Base-by-base conservation (phyloP, 2,113 vertebrate genomes). In the Scolopax mira region DNA sequence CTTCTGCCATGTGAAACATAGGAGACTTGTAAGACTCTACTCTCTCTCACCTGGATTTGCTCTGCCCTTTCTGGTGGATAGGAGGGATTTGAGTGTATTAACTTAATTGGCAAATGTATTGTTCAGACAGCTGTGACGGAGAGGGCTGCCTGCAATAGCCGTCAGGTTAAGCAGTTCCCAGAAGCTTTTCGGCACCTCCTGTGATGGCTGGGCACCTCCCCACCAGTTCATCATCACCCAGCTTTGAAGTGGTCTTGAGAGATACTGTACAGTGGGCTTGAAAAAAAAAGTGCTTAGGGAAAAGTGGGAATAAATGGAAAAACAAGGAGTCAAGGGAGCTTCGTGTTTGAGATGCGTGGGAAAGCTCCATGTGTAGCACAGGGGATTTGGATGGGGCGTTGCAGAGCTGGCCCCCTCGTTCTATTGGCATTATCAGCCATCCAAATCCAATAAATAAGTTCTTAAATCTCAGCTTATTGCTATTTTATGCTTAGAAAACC, bases 21-120 rank as follows among this genome's bases (percentile, higher is more conserved):
- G 79, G 61, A 94, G 72, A 39, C 83, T 90, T 92, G 72, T 91
- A 94, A 93, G 66, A 49, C 81, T 91, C 77, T 75, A 14, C 42
- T 75, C 75, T 77, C 83, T 84, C 70, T 96, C 89, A 95, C 95
- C 91, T 97, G 95, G 95, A 89, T 96, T 96, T 97, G 73, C 88
- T 92, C 89, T 96, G 89, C 83, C 78, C 95, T 96, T 96, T 96
- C 92, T 95, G 91, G 66, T 85, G 78, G 77, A 92, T 89, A 72
- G 64, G 71, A 89, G 83, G 94, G 90, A 97, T 97, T 93, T 90
- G 82, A 94, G 79, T 27, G 54, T 55, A 94, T 94, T 97, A 90
- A 87, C 77, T 95, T 97, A 95, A 97, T 94, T 96, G 91, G 89
- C 85, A 95, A 95, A 88, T 10, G 87, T 30, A 14, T 90, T 94